Evolutionary conservation across 1,140 invertebrate species (phyloP).

Genomic region (Drosophila gunungcola): DNA sequence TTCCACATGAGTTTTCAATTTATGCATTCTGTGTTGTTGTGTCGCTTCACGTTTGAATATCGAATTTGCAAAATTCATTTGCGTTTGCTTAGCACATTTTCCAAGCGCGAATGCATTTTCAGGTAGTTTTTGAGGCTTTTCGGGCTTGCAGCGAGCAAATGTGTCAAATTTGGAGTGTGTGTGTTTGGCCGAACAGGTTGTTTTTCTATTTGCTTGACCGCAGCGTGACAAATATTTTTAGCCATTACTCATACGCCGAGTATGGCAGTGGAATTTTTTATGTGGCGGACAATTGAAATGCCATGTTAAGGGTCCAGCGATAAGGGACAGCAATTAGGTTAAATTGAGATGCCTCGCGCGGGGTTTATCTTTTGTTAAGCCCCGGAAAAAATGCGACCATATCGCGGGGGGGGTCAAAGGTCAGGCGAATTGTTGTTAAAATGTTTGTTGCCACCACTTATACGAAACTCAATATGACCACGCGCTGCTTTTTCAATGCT

Average conservation of each 20-base stretch:
- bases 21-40: slow-evolving; percentile 51
- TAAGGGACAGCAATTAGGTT: slow-evolving; percentile 70
- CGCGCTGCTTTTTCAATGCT: slow-evolving; percentile 39
- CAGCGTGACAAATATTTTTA: slow-evolving; percentile 52
- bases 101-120: slow-evolving; percentile 59
- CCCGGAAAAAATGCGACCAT: slow-evolving; percentile 56
- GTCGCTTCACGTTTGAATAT: slow-evolving; percentile 70
- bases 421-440: slow-evolving; percentile 32
- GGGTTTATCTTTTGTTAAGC: slow-evolving; percentile 26
- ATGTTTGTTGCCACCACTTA: slow-evolving; percentile 48
- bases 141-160: slow-evolving; percentile 42
- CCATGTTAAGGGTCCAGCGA: slow-evolving; percentile 39
- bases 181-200: slow-evolving; percentile 35
- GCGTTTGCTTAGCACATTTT: slow-evolving; percentile 78
- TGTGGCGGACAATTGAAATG: slow-evolving; percentile 51
- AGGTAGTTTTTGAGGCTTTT: slow-evolving; percentile 42
- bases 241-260: slow-evolving; percentile 64
- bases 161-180: slow-evolving; percentile 53
- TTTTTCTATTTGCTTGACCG: slow-evolving; percentile 38
- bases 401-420: slow-evolving; percentile 11
- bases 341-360: slow-evolving; percentile 57
- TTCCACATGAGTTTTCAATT: slow-evolving; percentile 51
- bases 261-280: slow-evolving; percentile 33
- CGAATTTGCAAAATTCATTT: slow-evolving; percentile 76
- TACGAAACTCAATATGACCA: slow-evolving; percentile 69